phyloP scores from a whole-genome alignment of 2,113 vertebrate genomes.

The Neotoma lepida region DNA sequence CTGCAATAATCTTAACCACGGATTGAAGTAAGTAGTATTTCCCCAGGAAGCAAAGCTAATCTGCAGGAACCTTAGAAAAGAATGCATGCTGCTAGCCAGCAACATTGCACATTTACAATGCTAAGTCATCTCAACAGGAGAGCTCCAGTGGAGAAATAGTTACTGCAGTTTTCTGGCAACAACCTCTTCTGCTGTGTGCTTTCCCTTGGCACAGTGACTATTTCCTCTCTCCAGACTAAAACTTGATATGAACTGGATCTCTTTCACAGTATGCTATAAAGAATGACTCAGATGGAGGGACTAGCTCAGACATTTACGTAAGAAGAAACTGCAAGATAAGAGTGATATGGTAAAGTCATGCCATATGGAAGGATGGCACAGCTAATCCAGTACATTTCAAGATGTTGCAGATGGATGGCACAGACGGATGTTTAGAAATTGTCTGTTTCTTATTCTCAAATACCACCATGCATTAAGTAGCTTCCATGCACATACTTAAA shows the following conservation, averaged over 20 bases:
- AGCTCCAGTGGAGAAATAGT: constrained; percentile 21
- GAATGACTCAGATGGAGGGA: constrained; percentile 50
- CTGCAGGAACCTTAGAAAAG: neutral
- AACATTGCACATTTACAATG: neutral
- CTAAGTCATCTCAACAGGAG: neutral
- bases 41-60: too few relatives aligned
- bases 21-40: constrained; percentile 25
- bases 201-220: constrained; percentile 68
- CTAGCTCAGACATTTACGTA: neutral
- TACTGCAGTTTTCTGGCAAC: constrained; percentile 69
- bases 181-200: constrained; percentile 66
- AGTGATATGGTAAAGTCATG: neutral
- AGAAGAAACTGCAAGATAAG: neutral
- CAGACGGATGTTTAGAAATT: neutral
- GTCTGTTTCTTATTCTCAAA: constrained; percentile 12
- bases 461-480: neutral
- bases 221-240: constrained; percentile 53
- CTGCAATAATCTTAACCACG: neutral
- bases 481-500: neutral
- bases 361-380: neutral
- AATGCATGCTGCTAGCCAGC: neutral
- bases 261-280: constrained; percentile 76
- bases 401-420: neutral
- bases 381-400: neutral
- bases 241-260: constrained; percentile 58